phyloP scores from a whole-genome alignment of 1,140 invertebrate genomes.

The Matsumurasca onukii region DNA sequence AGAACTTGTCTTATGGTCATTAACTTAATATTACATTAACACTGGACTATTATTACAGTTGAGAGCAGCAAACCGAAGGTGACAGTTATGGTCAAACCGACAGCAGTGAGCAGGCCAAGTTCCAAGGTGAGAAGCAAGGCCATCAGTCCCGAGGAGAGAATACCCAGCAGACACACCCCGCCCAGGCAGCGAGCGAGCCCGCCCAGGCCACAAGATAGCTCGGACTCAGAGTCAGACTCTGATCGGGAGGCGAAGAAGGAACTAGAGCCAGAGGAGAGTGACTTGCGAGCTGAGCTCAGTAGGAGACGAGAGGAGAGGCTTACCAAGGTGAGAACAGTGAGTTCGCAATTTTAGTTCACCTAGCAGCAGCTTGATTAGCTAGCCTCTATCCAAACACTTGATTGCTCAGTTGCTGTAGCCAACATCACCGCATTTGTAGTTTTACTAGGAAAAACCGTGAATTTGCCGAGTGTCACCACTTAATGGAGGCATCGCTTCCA shows the following conservation, averaged over 20 bases:
- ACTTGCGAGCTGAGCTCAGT: slow-evolving; percentile 48
- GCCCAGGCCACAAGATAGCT: background rate
- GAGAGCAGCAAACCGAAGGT: too few relatives aligned
- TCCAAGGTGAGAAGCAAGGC: background rate
- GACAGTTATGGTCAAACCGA: too few relatives aligned
- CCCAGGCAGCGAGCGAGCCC: background rate
- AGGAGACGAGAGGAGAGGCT: slow-evolving; percentile 48
- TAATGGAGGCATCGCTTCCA: too few relatives aligned
- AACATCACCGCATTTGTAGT: too few relatives aligned
- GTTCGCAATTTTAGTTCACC: background rate
- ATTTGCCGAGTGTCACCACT: too few relatives aligned
- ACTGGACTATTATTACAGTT: too few relatives aligned
- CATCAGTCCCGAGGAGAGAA: too few relatives aligned
- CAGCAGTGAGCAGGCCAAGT: background rate
- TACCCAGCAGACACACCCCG: too few relatives aligned
- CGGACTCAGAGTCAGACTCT: background rate
- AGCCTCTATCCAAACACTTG: background rate
- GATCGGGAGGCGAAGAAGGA: background rate
- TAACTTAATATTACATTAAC: too few relatives aligned
- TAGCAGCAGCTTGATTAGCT: background rate
- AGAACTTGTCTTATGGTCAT: too few relatives aligned
- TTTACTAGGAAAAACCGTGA: too few relatives aligned
- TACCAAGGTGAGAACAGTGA: slow-evolving; percentile 32
- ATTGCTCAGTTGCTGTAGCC: too few relatives aligned
- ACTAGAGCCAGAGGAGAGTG: slow-evolving; percentile 28